Percentiles rank a stretch among this genome's conserved stretches.
These are phyloP conservation scores for Formica selysi DNA, from an alignment of 1,140 invertebrate genomes.

Conservation along the genomic window DNA sequence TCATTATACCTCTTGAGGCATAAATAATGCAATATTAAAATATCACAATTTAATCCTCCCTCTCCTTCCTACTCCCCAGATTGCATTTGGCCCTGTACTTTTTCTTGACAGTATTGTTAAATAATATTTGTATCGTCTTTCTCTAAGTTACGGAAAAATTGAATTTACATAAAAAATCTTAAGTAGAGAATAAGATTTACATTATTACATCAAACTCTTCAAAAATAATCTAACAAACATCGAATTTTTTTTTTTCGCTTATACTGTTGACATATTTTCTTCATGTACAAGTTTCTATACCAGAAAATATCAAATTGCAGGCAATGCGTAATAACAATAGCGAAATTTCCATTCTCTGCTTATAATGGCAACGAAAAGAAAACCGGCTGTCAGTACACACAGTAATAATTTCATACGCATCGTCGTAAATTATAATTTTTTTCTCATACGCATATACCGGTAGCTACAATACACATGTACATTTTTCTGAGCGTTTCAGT, in stretches of 20 bases:
- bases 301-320: neutral
- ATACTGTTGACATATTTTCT: neutral
- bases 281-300: neutral
- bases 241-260: neutral
- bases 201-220: neutral
- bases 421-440: slow-evolving; percentile 25
- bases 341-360: slow-evolving; percentile 22
- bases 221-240: neutral
- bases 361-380: slow-evolving; percentile 25
- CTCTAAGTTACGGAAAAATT: neutral
- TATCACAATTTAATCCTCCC: too few species aligned
- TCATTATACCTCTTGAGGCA: neutral
- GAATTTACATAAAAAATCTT: neutral
- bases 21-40: neutral
- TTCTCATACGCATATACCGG: slow-evolving; percentile 18
- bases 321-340: slow-evolving; percentile 30
- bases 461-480: neutral
- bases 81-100: neutral
- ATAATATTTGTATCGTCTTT: neutral
- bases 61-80: too few species aligned
- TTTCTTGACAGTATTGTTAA: neutral
- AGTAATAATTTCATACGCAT: slow-evolving; percentile 1
- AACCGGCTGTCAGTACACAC: slow-evolving; percentile 20
- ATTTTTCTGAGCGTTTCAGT: slow-evolving; percentile 32
- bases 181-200: neutral